These are phyloP conservation scores for Lepidurus apus DNA, from an alignment of 1,140 invertebrate species.

Conservation along the genomic window DNA sequence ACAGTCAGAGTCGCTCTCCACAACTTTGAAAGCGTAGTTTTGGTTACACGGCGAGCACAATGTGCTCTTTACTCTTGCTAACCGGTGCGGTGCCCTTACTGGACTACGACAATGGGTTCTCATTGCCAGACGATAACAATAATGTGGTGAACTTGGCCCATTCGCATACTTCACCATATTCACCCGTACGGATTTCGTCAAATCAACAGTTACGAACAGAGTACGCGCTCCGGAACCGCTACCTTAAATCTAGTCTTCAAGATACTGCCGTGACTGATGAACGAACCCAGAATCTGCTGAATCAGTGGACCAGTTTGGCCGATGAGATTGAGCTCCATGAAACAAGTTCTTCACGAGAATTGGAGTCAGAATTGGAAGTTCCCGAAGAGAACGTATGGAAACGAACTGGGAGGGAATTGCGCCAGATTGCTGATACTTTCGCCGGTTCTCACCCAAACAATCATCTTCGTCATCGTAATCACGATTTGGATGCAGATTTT, in stretches of 20 bases:
- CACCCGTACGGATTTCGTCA: neutral
- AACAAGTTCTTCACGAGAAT: neutral
- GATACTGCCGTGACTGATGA: neutral
- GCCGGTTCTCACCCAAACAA: neutral
- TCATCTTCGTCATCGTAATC: neutral
- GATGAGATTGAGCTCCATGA: neutral
- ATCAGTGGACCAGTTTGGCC: neutral
- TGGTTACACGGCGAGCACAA: neutral
- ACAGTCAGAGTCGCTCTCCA: neutral
- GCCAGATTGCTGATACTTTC: neutral
- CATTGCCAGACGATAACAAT: neutral
- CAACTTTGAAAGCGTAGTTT: neutral
- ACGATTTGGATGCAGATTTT: neutral
- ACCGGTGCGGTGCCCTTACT: slow-evolving; percentile 2
- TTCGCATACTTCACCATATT: neutral
- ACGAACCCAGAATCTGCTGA: neutral
- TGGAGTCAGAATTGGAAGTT: neutral
- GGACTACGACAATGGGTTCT: neutral
- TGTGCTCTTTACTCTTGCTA: neutral
- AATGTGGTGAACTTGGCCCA: neutral
- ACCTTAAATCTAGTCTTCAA: neutral
- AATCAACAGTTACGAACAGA: neutral
- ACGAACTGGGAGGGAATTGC: neutral
- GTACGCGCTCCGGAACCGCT: neutral
- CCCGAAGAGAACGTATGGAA: neutral